Evolutionary conservation across 2,888 invertebrate species (phyloP).

Genomic region (Agapostemon virescens): DNA sequence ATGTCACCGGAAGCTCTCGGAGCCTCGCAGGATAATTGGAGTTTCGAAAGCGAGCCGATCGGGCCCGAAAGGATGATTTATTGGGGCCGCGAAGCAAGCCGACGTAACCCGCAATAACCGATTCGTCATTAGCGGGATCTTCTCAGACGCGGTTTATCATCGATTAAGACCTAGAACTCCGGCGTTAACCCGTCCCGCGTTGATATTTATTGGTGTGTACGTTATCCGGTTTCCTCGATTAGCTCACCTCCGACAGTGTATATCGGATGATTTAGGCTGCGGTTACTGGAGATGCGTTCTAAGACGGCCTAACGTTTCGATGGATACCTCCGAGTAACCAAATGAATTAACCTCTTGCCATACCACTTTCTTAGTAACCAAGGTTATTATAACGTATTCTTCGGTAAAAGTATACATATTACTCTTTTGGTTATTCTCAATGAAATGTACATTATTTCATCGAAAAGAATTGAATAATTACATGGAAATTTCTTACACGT

Average conservation of each 20-base stretch:
- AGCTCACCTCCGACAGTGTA: conserved; percentile 23
- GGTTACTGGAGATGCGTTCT: background rate
- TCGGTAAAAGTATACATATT: too few relatives aligned
- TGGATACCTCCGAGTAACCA: background rate
- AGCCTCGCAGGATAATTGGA: conserved; percentile 61
- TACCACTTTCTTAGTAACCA: too few relatives aligned
- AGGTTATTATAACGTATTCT: too few relatives aligned
- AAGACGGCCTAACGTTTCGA: background rate
- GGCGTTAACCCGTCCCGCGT: conserved; percentile 33
- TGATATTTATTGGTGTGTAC: conserved; percentile 53
- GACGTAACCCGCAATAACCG: conserved; percentile 53
- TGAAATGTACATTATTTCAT: too few relatives aligned
- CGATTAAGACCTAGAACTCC: conserved; percentile 53
- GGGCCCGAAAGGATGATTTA: conserved; percentile 57
- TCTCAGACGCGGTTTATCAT: conserved; percentile 60
- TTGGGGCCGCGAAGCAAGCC: conserved; percentile 29
- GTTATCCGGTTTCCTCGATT: conserved; percentile 39
- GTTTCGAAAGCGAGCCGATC: conserved; percentile 52
- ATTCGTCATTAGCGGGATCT: conserved; percentile 62
- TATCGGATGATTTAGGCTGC: conserved; percentile 28
- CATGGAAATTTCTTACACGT: too few relatives aligned
- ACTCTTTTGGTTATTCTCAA: too few relatives aligned
- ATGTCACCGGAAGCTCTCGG: conserved; percentile 47
- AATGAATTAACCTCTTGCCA: background rate
- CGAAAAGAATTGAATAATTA: too few relatives aligned